These are phyloP conservation scores for Phodopus roborovskii DNA, from an alignment of 2,113 vertebrate species.

Conservation along the genomic window DNA sequence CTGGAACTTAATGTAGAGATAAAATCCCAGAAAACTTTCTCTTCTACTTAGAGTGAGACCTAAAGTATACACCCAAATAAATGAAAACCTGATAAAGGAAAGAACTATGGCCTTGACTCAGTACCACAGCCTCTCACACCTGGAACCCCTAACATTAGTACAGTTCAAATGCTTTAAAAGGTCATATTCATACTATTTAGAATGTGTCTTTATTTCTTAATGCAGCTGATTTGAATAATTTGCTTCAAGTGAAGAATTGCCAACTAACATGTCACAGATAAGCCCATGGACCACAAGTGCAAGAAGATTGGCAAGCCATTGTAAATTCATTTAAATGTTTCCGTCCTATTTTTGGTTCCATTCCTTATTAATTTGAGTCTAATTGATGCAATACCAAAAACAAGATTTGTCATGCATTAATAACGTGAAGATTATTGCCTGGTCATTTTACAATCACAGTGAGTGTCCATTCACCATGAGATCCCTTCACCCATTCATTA, in stretches of 20 bases:
- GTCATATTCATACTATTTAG: neutral
- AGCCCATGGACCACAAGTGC: neutral
- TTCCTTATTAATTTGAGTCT: constrained; percentile 12
- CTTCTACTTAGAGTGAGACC: neutral
- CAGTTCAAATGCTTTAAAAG: neutral
- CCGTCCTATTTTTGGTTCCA: neutral
- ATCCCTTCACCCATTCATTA: neutral
- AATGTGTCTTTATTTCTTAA: neutral
- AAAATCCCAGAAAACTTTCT: neutral
- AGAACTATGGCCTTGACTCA: neutral
- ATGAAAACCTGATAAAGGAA: neutral
- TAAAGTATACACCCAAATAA: neutral
- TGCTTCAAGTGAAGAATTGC: neutral
- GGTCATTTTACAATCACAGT: neutral
- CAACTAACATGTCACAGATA: too few relatives aligned
- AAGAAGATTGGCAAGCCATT: neutral
- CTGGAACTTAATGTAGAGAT: neutral
- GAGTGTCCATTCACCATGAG: neutral
- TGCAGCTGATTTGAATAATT: neutral
- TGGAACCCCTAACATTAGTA: neutral
- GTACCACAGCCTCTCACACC: neutral
- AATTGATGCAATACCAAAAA: constrained; percentile 37
- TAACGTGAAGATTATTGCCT: constrained; percentile 3
- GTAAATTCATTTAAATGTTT: neutral
- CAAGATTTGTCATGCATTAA: constrained; percentile 17